Percentiles rank a stretch among this genome's conserved stretches.
phyloP scores from a whole-genome alignment of 2,797 vertebrate species.

The Aplochiton taeniatus region DNA sequence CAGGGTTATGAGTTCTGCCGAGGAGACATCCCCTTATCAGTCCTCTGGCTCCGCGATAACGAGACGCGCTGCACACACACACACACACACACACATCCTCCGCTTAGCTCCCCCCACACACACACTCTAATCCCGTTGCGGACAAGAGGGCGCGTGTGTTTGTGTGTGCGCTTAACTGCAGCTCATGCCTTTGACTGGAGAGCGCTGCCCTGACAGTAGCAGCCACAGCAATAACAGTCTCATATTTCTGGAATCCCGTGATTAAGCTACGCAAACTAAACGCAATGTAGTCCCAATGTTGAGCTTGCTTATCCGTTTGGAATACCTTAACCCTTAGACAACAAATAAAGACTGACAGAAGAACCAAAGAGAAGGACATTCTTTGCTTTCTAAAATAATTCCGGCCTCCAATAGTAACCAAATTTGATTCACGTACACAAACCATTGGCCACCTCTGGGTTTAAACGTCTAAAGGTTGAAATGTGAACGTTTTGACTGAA shows the following conservation, averaged over 20 bases:
- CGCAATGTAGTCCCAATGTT: too few relatives aligned
- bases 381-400: too few relatives aligned
- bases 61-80: slow-evolving; percentile 69
- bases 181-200: too few relatives aligned
- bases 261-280: too few relatives aligned
- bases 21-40: slow-evolving; percentile 74
- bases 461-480: too few relatives aligned
- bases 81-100: slow-evolving; percentile 40
- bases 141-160: neutral
- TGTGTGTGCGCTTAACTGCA: neutral
- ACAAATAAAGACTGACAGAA: too few relatives aligned
- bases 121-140: neutral
- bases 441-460: slow-evolving; percentile 22
- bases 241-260: too few relatives aligned
- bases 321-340: neutral
- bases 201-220: too few relatives aligned
- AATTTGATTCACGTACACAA: neutral
- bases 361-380: too few relatives aligned
- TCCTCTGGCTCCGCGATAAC: slow-evolving; percentile 78
- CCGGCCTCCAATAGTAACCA: too few relatives aligned
- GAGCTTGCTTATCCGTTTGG: neutral
- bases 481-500: slow-evolving; percentile 8
- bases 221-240: too few relatives aligned
- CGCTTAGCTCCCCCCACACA: neutral
- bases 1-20: slow-evolving; percentile 77